phyloP scores from a whole-genome alignment of 1,140 invertebrate species.

The Atta colombica region DNA sequence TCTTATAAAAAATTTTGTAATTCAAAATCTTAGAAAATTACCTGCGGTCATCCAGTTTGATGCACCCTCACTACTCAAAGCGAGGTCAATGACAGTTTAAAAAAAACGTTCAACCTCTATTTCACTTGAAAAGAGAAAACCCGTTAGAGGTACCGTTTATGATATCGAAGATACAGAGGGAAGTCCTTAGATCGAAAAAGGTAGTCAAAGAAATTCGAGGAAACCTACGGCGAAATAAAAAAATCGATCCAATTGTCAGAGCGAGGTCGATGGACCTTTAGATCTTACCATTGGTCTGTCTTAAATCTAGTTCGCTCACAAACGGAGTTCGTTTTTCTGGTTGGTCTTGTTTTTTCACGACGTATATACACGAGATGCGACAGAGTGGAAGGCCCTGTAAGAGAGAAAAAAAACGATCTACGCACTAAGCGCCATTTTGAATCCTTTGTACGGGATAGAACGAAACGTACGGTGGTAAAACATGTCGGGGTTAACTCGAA shows the following conservation, averaged over 20 bases:
- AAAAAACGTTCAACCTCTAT: conserved; percentile 51
- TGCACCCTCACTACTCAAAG: conserved; percentile 14
- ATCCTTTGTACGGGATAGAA: conserved; percentile 77
- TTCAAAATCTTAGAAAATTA: conserved; percentile 6
- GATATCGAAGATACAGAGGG: conserved; percentile 43
- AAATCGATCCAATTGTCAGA: conserved; percentile 53
- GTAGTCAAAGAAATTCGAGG: conserved; percentile 67
- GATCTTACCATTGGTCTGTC: conserved; percentile 34
- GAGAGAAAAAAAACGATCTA: conserved; percentile 42
- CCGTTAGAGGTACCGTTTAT: conserved; percentile 71
- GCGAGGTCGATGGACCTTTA: conserved; percentile 58
- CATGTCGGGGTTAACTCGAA: conserved; percentile 78
- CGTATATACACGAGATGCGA: conserved; percentile 26
- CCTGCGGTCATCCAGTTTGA: conserved; percentile 25
- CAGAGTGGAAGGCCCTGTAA: conserved; percentile 39
- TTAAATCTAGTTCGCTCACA: conserved; percentile 40
- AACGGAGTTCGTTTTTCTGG: conserved; percentile 52
- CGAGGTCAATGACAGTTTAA: conserved; percentile 37
- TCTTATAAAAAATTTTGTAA: neutral
- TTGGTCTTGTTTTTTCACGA: conserved; percentile 53
- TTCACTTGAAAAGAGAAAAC: conserved; percentile 71
- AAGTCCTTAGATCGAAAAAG: conserved; percentile 53
- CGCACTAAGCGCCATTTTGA: conserved; percentile 72
- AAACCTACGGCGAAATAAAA: conserved; percentile 59
- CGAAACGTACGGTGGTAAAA: conserved; percentile 41